phyloP scores from a whole-genome alignment of 2,113 vertebrate species.

The Centropus bengalensis region DNA sequence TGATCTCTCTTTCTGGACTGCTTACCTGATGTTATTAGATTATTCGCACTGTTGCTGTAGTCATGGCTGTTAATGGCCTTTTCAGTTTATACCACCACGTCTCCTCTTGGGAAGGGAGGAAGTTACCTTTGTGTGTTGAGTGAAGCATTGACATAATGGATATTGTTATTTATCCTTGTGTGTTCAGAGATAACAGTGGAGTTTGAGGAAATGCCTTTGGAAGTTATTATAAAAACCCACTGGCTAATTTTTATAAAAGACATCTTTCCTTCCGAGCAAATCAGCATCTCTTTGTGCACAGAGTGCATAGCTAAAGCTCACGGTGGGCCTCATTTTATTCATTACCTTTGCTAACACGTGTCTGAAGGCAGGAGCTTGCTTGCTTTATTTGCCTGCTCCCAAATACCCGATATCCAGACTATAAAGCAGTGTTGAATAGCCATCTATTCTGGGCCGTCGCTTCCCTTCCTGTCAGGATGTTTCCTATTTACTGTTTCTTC shows the following conservation, averaged over 20 bases:
- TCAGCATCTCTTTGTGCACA: neutral
- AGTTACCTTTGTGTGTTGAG: neutral
- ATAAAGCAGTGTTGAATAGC: neutral
- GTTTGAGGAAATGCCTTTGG: constrained; percentile 25
- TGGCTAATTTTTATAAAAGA: neutral
- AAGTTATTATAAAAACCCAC: neutral
- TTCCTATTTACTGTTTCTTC: neutral
- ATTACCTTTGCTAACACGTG: neutral
- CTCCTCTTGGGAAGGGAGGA: neutral
- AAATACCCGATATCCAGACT: neutral
- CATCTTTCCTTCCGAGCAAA: neutral
- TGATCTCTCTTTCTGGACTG: neutral
- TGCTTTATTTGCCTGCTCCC: neutral
- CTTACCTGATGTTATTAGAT: neutral
- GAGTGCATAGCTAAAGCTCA: neutral
- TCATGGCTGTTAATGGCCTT: neutral
- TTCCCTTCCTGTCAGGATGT: neutral
- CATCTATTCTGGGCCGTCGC: neutral
- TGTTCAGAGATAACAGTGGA: neutral
- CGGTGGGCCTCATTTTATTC: neutral
- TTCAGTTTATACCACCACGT: neutral
- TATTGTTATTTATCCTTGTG: constrained; percentile 26
- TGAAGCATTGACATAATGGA: neutral
- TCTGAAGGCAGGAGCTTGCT: neutral
- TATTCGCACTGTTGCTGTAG: neutral